These are phyloP conservation scores for Ectropis grisescens DNA, from an alignment of 1,140 invertebrate species.

Conservation along the genomic window DNA sequence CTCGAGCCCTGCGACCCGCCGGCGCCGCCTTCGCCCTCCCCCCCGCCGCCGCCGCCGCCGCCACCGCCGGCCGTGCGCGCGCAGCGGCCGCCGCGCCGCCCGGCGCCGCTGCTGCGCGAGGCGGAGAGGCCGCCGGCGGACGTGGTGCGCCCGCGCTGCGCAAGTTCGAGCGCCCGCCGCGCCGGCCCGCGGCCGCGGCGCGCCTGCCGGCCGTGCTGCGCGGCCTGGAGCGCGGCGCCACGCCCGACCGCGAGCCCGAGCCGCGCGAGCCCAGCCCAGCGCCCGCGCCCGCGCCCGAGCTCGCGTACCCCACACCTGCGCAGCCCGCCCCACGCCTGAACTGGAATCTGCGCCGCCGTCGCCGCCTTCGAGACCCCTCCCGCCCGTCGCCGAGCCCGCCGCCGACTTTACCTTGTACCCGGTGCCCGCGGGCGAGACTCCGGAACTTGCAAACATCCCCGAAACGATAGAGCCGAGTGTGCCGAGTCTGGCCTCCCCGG, in stretches of 20 bases:
- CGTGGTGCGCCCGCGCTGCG: constrained; percentile 87
- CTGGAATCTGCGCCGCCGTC: too few species aligned
- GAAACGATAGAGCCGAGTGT: too few species aligned
- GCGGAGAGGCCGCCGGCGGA: constrained; percentile 87
- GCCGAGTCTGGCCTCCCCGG: too few species aligned
- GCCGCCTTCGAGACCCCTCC: too few species aligned
- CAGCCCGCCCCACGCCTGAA: too few species aligned
- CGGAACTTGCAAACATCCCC: too few species aligned
- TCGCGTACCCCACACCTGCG: too few species aligned
- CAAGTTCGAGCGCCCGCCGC: constrained; percentile 84
- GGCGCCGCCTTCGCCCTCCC: constrained; percentile 17
- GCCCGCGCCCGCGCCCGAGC: too few species aligned
- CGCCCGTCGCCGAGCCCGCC: too few species aligned
- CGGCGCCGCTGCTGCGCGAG: constrained; percentile 80
- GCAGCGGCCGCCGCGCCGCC: constrained; percentile 72
- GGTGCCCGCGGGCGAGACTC: constrained; percentile 17
- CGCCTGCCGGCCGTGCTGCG: constrained; percentile 43
- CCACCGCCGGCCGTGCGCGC: constrained; percentile 74
- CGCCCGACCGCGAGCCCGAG: too few species aligned
- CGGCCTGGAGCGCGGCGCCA: constrained; percentile 38
- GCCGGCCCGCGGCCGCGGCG: constrained; percentile 58
- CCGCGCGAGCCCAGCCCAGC: constrained; percentile 39
- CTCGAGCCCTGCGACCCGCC: constrained; percentile 64
- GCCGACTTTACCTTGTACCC: too few species aligned
- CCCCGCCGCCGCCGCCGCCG: constrained; percentile 23